Base-by-base conservation (phyloP, 1,140 invertebrate genomes). In the Lineus longissimus region DNA sequence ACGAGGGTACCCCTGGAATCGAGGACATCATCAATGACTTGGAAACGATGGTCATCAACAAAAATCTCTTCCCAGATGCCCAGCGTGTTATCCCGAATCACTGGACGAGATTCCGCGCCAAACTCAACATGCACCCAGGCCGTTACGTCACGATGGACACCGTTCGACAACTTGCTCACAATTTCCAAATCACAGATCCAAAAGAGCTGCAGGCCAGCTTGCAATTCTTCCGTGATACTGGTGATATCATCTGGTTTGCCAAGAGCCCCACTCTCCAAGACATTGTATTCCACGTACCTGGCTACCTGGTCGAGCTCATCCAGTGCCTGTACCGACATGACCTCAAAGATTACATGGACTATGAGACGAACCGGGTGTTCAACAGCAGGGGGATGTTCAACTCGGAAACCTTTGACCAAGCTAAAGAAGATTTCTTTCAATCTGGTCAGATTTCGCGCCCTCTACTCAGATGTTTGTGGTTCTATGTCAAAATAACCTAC, bases 391-490 rank as follows among this genome's bases (percentile, higher is more conserved):
- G 76, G 9, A 67, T 64, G n/a, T 70, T 79, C 33, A 64, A 41
- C 17, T 31, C 40, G 31, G 67, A 70, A 36, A 47, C 9, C 22
- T 76, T 77, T 60, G 47, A 71, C 19, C 61, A 67, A n/a, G 69
- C 67, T 17, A 65, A 63, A 27, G 63, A 74, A 19, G 45, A 73
- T 1, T 75, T 81, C 59, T 55, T 71, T 9, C 63, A 60, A 33
- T 64, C 69, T 59, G 79, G 79, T 17, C 70, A 79, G 61, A 71
- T 81, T 22, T 76, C 76, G 1, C 65, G 77, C 36, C 76, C 75
- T 23, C 60, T 81, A n/a, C 71, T 81, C 19, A 72, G 73, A 63
- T 75, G 73, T 45, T 60, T 81, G 6, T 78, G 73, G 75, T 81
- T 78, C 59, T 74, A 75, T 55, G 65, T 76, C 31, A 61, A 70